Evolutionary conservation across 2,888 invertebrate genomes (phyloP), one percentile per base, ranked within the genome.

Genomic region (Nymphalis polychloros): DNA sequence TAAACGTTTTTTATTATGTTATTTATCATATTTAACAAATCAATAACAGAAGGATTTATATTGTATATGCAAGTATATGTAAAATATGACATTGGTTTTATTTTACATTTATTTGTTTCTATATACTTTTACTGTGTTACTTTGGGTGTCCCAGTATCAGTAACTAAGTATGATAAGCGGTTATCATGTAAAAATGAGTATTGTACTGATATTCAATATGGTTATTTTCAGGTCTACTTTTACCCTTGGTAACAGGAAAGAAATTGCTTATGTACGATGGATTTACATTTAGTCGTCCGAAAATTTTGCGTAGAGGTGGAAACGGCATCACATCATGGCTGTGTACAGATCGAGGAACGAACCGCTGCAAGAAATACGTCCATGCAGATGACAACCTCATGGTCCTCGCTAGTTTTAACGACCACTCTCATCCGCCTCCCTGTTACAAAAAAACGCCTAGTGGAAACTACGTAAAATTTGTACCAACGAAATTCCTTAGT

Each of bases 271-370:
- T 73, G 73, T 76, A 66, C 53, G 53, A 72, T n/a, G 72, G 72
- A 1, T 78, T 76, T 49, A 77, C 76, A 1, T 79, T 76, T 68
- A 75, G 75, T 35, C 48, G 61, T 8, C 73, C 74, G 6, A 60
- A 50, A 1, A 19, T 50, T 0, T 66, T 73, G 52, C 20, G 64
- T 6, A 64, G 65, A 8, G 68, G 69, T 1, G 23, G 35, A 2
- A 41, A 57, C 8, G 66, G 64, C 8, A 35, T 64, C 13, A 61
- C 57, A 8, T 67, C 61, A 47, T 74, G 74, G 75, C 63, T 73
- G 8, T 78, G 76, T 31, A 76, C 76, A 4, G 69, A 64, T 8
- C 67, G 77, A 0, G 75, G 75, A 0, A 53, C 64, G 1, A 64
- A 67, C 0, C 52, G 69, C 5, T 78, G 76, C 68, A 72, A 69